These are phyloP conservation scores for Anoplophora glabripennis DNA, from an alignment of 1,140 invertebrate species.

Conservation along the genomic window DNA sequence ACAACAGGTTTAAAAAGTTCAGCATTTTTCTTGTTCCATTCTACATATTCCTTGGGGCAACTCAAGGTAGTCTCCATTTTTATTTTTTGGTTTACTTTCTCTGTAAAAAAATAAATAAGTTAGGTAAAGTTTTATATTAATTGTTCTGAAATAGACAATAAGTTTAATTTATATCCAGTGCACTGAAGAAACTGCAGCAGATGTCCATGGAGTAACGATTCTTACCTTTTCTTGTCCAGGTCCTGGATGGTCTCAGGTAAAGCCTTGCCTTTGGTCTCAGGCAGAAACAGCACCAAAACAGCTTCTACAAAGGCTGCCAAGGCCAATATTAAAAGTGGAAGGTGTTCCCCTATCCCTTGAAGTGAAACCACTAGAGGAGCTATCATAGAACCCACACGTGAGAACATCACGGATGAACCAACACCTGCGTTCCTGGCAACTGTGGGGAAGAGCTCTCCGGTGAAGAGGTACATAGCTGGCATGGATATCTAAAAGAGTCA, in stretches of 20 bases:
- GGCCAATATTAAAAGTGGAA: constrained; percentile 60
- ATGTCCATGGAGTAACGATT: too few relatives aligned
- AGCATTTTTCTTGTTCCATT: too few relatives aligned
- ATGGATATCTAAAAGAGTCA: constrained; percentile 32
- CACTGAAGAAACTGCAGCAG: not conserved
- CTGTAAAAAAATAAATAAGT: too few relatives aligned
- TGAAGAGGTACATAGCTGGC: constrained; percentile 54
- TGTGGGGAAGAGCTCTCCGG: constrained; percentile 67
- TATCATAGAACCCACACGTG: constrained; percentile 64
- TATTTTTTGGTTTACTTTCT: too few relatives aligned
- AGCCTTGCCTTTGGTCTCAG: constrained; percentile 69
- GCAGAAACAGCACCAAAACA: constrained; percentile 60
- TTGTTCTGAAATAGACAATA: not conserved
- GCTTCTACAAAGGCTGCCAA: constrained; percentile 63
- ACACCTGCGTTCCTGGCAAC: constrained; percentile 64
- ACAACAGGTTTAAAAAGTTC: too few relatives aligned
- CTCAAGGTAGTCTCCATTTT: too few relatives aligned
- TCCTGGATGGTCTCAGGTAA: constrained; percentile 74
- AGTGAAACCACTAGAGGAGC: constrained; percentile 61
- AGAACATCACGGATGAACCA: constrained; percentile 60
- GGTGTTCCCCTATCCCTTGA: constrained; percentile 54
- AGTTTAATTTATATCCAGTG: not conserved
- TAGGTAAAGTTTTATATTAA: not conserved
- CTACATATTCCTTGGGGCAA: too few relatives aligned
- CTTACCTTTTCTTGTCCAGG: constrained; percentile 52